Conservation (phyloP, 2,888 invertebrate species). For the Pasiphila rectangulata region DNA sequence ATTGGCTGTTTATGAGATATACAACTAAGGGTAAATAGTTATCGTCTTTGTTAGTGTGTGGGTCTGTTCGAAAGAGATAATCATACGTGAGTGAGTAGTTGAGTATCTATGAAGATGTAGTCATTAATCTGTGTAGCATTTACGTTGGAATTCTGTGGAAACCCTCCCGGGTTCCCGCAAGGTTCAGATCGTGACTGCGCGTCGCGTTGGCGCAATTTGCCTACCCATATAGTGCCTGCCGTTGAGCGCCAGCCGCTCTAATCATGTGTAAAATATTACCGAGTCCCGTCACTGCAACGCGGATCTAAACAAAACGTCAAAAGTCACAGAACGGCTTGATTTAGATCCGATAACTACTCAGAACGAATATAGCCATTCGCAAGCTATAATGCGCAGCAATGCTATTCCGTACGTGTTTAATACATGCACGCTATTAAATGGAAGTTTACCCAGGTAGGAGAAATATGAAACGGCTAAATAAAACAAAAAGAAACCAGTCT, state of each 20-base stretch:
- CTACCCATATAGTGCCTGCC: conserved; percentile 77
- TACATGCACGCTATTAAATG: not conserved
- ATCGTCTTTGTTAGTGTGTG: conserved; percentile 9
- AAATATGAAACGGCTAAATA: conserved; percentile 23
- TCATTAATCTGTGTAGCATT: conserved; percentile 75
- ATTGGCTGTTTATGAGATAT: conserved; percentile 31
- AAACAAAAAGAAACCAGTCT: conserved; percentile 34
- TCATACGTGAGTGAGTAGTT: conserved; percentile 25
- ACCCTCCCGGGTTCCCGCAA: conserved; percentile 74
- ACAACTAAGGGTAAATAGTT: conserved; percentile 20
- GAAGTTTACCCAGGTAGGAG: conserved; percentile 8
- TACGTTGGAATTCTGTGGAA: conserved; percentile 76
- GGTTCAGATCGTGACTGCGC: conserved; percentile 79
- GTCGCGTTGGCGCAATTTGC: conserved; percentile 78
- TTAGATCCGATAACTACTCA: conserved; percentile 62
- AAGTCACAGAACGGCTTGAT: conserved; percentile 64
- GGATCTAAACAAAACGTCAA: conserved; percentile 68
- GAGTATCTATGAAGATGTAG: conserved; percentile 55
- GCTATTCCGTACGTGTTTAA: not conserved
- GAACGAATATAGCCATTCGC: conserved; percentile 55
- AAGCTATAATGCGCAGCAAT: not conserved
- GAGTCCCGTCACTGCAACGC: conserved; percentile 66
- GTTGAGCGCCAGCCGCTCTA: conserved; percentile 58
- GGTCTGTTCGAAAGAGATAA: conserved; percentile 18
- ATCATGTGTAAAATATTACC: conserved; percentile 80